Percentiles rank a stretch among this genome's conserved stretches.
Evolutionary conservation across 2,888 invertebrate species (phyloP).

Genomic region (Tachina fera): DNA sequence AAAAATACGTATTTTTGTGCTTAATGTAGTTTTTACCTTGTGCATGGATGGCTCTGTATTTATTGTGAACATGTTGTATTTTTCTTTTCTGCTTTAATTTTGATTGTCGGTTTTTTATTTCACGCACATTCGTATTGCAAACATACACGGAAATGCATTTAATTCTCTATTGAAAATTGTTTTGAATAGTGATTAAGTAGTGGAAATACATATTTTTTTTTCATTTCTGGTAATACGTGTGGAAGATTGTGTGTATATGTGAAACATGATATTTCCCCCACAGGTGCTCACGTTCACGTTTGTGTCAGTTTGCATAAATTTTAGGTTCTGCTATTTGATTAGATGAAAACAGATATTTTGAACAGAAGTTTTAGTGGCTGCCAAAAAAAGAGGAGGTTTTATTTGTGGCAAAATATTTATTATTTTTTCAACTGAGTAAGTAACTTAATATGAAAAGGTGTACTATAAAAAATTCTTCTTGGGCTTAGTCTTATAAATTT

Average conservation of each 20-base stretch:
- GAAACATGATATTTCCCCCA: slow-evolving; percentile 63
- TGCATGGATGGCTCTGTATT: background rate
- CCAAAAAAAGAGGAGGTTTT: slow-evolving; percentile 49
- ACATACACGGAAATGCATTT: slow-evolving; percentile 69
- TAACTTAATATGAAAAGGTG: slow-evolving; percentile 24
- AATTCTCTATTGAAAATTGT: slow-evolving; percentile 37
- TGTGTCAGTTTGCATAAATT: slow-evolving; percentile 12
- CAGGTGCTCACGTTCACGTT: slow-evolving; percentile 51
- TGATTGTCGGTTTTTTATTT: slow-evolving; percentile 60
- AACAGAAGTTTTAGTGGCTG: slow-evolving; percentile 15
- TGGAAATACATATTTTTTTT: slow-evolving; percentile 1
- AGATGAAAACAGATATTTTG: slow-evolving; percentile 30
- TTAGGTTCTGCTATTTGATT: slow-evolving; percentile 48
- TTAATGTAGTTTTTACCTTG: slow-evolving; percentile 55
- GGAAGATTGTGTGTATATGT: slow-evolving; percentile 5
- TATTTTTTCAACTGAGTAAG: background rate
- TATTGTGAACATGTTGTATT: slow-evolving; percentile 49
- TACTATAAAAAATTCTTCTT: background rate
- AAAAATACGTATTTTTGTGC: background rate
- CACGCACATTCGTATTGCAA: slow-evolving; percentile 42
- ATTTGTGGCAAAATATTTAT: slow-evolving; percentile 70
- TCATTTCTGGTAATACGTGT: background rate
- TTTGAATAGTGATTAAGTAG: slow-evolving; percentile 17
- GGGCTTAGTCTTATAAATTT: background rate
- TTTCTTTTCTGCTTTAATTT: slow-evolving; percentile 56